phyloP scores from a whole-genome alignment of 2,113 vertebrate genomes.

The Gorilla gorilla region DNA sequence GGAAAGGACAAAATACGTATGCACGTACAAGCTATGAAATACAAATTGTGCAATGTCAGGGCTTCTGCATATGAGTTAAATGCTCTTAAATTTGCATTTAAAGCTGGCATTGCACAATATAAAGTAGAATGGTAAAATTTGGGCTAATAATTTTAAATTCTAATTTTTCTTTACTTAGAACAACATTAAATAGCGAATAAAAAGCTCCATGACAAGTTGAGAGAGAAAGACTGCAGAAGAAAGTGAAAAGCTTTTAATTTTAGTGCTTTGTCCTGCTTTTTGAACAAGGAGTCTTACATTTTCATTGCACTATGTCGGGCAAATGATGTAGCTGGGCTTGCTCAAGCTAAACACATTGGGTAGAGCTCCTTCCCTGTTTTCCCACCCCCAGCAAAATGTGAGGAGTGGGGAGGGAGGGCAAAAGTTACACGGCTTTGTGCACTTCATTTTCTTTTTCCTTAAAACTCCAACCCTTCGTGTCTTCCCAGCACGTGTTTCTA shows the following conservation, averaged over 20 bases:
- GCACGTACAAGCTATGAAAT: neutral
- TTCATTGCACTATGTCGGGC: neutral
- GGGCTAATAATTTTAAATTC: conserved; percentile 18
- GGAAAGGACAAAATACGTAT: neutral
- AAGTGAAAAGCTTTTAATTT: neutral
- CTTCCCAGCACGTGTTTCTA: neutral
- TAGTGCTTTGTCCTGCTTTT: neutral
- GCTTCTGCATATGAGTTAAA: neutral
- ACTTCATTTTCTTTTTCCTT: too few species aligned
- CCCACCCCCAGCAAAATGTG: too few species aligned
- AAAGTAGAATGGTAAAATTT: conserved; percentile 16
- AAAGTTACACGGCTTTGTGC: neutral
- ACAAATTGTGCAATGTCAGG: neutral
- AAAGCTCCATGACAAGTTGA: neutral
- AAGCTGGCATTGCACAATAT: neutral
- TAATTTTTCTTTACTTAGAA: conserved; percentile 45
- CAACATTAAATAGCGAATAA: conserved; percentile 2
- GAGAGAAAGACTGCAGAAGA: neutral
- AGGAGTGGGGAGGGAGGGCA: neutral
- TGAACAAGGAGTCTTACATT: neutral
- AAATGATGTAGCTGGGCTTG: neutral
- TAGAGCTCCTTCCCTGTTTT: neutral
- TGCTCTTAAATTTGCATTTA: conserved; percentile 19
- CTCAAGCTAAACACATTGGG: neutral
- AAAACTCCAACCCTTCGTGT: neutral